Percentiles rank a stretch among this genome's conserved stretches.
Conservation (phyloP, 2,113 vertebrate species). For the Oreochromis tanganicae region DNA sequence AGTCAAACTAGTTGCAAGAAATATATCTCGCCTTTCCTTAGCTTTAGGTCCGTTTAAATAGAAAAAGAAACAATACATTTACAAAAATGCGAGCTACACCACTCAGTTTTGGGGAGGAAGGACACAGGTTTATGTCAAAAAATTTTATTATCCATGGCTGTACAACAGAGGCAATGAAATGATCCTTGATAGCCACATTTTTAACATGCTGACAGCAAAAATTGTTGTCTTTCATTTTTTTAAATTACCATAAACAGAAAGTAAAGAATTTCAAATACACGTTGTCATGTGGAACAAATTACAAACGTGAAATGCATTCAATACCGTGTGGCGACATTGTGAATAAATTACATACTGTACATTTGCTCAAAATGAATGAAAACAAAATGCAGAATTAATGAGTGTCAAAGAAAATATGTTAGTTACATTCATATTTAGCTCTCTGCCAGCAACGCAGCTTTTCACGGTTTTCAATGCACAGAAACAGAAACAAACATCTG, state of each 20-base stretch:
- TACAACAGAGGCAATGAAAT: conserved; percentile 57
- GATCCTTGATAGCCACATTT: conserved; percentile 41
- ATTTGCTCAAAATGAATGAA: conserved; percentile 34
- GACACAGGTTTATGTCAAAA: conserved; percentile 58
- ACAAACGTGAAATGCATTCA: conserved; percentile 21
- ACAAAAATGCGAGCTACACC: not conserved
- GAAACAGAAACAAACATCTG: conserved; percentile 36
- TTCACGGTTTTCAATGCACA: conserved; percentile 30
- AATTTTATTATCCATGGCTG: conserved; percentile 37
- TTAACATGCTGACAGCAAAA: conserved; percentile 57
- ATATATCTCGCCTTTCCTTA: not conserved
- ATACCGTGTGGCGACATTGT: not conserved
- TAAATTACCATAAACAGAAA: conserved; percentile 10
- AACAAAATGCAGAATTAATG: conserved; percentile 8
- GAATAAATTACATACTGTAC: conserved; percentile 27
- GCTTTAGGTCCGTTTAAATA: not conserved
- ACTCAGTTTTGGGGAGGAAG: not conserved
- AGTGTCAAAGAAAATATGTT: not conserved
- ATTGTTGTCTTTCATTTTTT: conserved; percentile 8
- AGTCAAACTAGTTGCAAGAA: not conserved
- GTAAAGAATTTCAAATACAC: conserved; percentile 9
- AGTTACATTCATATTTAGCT: conserved; percentile 51
- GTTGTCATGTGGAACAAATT: not conserved
- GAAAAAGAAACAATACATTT: not conserved
- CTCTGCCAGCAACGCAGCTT: not conserved